Percentiles rank a stretch among this genome's conserved stretches.
These are phyloP conservation scores for Florisuga fusca DNA, from an alignment of 2,797 vertebrate species.

Conservation along the genomic window DNA sequence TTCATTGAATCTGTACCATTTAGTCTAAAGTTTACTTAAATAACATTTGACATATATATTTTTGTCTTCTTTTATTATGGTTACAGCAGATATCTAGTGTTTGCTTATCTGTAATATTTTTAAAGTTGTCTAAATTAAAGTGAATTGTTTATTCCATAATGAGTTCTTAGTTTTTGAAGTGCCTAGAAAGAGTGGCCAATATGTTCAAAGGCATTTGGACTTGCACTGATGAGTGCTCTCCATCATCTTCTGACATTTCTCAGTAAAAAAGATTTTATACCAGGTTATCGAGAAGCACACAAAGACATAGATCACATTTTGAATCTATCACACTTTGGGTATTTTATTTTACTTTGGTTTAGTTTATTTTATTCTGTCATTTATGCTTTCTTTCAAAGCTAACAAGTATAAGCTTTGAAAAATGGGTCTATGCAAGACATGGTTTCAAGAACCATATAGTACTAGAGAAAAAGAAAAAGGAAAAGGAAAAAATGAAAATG, in stretches of 20 bases:
- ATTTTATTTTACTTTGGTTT: background rate
- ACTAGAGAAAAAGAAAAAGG: background rate
- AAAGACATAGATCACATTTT: background rate
- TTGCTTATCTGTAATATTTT: background rate
- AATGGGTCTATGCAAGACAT: background rate
- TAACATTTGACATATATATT: background rate
- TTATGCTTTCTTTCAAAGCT: background rate
- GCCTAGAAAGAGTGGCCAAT: background rate
- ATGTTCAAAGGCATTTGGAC: background rate
- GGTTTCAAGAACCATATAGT: background rate
- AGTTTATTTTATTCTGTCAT: background rate
- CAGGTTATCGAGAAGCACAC: rapidly evolving
- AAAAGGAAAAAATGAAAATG: background rate
- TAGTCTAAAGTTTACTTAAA: background rate
- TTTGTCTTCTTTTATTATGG: background rate
- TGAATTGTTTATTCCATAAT: background rate
- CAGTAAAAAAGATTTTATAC: background rate
- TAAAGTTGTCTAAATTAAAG: background rate
- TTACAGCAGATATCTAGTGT: background rate
- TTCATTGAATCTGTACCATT: background rate
- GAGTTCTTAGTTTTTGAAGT: background rate
- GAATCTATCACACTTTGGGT: background rate
- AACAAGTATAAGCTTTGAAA: background rate
- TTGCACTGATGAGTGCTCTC: background rate
- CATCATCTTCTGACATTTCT: background rate